These are phyloP conservation scores for Stomorhina lunata DNA, from an alignment of 2,888 invertebrate species.

Conservation along the genomic window DNA sequence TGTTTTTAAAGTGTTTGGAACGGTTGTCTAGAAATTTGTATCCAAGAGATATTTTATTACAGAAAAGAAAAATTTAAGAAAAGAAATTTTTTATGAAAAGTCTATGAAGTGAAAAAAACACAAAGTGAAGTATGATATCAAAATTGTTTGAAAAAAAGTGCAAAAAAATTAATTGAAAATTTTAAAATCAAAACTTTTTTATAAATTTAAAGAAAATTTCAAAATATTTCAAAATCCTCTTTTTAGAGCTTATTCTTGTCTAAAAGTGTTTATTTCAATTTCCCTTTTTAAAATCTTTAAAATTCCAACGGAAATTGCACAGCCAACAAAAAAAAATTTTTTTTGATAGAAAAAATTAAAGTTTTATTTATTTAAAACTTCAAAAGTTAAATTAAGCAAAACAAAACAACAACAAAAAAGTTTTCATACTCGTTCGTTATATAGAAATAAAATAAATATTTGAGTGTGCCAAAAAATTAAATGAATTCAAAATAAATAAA, in stretches of 20 bases:
- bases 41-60: conserved; percentile 50
- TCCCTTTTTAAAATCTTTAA: no score
- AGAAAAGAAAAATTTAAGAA: conserved; percentile 7
- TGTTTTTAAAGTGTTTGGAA: neutral
- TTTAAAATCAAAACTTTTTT: no score
- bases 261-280: neutral
- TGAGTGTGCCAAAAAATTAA: conserved; percentile 43
- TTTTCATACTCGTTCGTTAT: neutral
- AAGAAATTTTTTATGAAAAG: neutral
- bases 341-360: no score
- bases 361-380: conserved; percentile 34
- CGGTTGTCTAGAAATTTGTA: conserved; percentile 52
- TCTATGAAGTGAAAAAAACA: conserved; percentile 12
- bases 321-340: conserved; percentile 29
- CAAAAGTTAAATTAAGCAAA: conserved; percentile 40
- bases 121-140: neutral
- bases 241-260: no score
- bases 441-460: conserved; percentile 33
- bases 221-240: no score
- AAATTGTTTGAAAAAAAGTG: neutral
- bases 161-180: no score
- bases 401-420: neutral
- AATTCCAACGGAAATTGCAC: conserved; percentile 51
- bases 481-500: conserved; percentile 32
- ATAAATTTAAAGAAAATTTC: no score